Evolutionary conservation across 2,797 vertebrate genomes (phyloP).

Genomic region (Melanotaenia boesemani): DNA sequence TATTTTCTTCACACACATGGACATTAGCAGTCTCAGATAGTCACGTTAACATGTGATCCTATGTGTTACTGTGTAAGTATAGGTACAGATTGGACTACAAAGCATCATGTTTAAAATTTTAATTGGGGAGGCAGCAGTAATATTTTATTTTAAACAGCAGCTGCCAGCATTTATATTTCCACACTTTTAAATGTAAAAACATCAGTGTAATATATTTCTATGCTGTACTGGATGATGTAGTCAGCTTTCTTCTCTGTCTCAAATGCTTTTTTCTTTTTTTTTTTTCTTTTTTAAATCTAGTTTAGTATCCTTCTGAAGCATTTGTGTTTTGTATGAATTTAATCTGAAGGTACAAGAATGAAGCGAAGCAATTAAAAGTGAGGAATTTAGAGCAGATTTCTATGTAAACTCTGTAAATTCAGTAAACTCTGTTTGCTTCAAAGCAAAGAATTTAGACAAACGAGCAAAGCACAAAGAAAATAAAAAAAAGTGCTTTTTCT

Average conservation of each 20-base stretch:
- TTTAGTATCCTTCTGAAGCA: constrained; percentile 5
- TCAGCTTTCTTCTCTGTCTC: not conserved
- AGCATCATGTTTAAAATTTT: constrained; percentile 14
- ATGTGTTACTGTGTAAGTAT: constrained; percentile 22
- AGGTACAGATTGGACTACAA: constrained; percentile 29
- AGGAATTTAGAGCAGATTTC: constrained; percentile 17
- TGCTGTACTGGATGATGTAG: constrained; percentile 3
- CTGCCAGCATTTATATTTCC: not conserved
- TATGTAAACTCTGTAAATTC: not conserved
- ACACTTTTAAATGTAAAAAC: not conserved
- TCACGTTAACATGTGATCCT: constrained; percentile 26
- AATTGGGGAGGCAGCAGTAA: not conserved
- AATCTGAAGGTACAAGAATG: constrained; percentile 24
- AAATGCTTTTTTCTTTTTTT: not conserved
- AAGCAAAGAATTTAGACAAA: constrained; percentile 23
- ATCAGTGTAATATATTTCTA: not conserved
- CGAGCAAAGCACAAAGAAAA: not conserved
- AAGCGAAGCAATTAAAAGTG: constrained; percentile 12
- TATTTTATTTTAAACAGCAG: not conserved
- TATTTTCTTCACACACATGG: constrained; percentile 22
- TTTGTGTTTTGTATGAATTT: not conserved
- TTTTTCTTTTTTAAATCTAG: no score
- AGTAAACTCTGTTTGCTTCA: constrained; percentile 12
- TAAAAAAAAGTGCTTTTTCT: not conserved
- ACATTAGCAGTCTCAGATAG: constrained; percentile 24